Conservation (phyloP, 2,797 vertebrate genomes). For the Acipenser ruthenus region DNA sequence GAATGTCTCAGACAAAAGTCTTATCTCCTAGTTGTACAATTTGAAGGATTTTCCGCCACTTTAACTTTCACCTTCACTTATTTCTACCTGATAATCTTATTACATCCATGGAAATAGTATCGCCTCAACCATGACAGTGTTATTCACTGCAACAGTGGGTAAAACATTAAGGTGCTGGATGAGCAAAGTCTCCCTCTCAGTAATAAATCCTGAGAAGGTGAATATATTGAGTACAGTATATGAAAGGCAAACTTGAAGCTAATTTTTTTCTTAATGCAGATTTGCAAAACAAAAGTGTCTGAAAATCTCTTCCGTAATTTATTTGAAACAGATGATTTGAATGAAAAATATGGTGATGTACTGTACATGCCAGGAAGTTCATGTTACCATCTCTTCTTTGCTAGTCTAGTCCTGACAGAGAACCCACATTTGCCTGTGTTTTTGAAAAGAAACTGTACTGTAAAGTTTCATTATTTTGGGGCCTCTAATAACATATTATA, state of each 20-base stretch:
- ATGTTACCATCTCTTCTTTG: conserved; percentile 40
- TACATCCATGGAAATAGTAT: conserved; percentile 33
- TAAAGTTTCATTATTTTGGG: no score
- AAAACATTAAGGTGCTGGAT: not conserved
- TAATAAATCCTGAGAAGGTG: conserved; percentile 21
- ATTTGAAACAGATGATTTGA: conserved; percentile 46
- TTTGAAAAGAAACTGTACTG: no score
- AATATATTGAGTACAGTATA: not conserved
- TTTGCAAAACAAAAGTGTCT: conserved; percentile 16
- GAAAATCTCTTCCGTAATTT: conserved; percentile 31
- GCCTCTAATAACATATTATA: no score
- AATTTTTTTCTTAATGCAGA: not conserved
- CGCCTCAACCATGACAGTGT: conserved; percentile 23
- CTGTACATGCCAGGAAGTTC: conserved; percentile 30
- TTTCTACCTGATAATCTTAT: conserved; percentile 7
- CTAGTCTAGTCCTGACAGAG: no score
- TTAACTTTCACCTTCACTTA: conserved; percentile 9
- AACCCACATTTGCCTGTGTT: no score
- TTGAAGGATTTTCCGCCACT: conserved; percentile 1
- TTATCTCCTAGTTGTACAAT: not conserved
- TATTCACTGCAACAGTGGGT: not conserved
- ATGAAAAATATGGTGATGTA: conserved; percentile 21
- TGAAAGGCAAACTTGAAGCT: not conserved
- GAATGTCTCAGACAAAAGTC: not conserved
- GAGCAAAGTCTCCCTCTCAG: conserved; percentile 19